These are phyloP conservation scores for Frankliniella intonsa DNA, from an alignment of 2,888 invertebrate species.

Conservation along the genomic window DNA sequence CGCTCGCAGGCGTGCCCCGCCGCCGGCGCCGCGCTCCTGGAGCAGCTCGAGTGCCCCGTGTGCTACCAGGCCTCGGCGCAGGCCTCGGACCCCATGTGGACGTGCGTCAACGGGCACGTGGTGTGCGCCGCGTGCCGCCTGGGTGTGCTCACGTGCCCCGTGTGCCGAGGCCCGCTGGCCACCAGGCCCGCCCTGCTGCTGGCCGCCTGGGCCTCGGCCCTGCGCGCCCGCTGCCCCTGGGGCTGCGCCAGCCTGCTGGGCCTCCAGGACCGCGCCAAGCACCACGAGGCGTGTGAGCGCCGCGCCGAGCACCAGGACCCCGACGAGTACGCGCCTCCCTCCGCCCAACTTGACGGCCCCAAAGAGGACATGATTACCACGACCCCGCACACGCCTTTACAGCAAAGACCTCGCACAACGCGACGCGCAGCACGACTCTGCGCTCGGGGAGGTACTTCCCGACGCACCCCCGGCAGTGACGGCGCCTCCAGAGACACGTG, in stretches of 20 bases:
- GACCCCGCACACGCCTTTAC: no score
- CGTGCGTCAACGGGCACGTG: constrained; percentile 8
- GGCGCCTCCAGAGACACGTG: no score
- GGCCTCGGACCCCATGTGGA: not conserved
- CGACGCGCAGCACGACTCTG: no score
- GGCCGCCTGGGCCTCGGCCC: not conserved
- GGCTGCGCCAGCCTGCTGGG: not conserved
- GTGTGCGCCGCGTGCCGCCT: constrained; percentile 5
- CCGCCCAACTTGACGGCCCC: no score
- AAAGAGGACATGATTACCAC: no score
- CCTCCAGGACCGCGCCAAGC: constrained; percentile 1
- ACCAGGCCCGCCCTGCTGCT: constrained; percentile 10
- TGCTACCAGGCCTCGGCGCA: constrained; percentile 12
- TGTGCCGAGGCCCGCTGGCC: not conserved
- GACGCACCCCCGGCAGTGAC: no score
- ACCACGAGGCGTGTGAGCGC: constrained; percentile 13
- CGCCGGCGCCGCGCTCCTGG: constrained; percentile 11
- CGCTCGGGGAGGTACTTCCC: no score
- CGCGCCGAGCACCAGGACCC: not conserved
- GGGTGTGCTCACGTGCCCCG: constrained; percentile 14
- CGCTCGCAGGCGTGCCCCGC: not conserved
- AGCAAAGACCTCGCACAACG: no score
- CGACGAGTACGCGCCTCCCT: not conserved
- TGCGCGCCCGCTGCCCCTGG: constrained; percentile 8
- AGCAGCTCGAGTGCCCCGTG: constrained; percentile 11